Percentiles rank a stretch among this genome's conserved stretches.
These are phyloP conservation scores for Cacoxenus indagator DNA, from an alignment of 2,888 invertebrate genomes.

Conservation along the genomic window DNA sequence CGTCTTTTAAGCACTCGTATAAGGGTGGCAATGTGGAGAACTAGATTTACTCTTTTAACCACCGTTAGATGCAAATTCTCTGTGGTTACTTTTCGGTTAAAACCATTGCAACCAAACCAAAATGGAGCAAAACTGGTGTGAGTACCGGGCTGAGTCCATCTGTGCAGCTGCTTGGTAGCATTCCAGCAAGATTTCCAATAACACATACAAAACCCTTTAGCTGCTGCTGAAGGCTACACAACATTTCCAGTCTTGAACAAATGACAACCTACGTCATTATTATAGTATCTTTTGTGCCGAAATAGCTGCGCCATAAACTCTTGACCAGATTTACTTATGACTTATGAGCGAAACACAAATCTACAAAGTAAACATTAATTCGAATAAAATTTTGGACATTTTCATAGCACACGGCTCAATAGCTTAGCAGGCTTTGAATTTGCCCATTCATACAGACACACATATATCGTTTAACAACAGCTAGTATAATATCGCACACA, in stretches of 20 bases:
- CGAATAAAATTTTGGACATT: constrained; percentile 5
- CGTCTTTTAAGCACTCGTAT: too few relatives aligned
- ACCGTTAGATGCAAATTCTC: too few relatives aligned
- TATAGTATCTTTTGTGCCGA: background rate
- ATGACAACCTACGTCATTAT: background rate
- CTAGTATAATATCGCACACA: too few relatives aligned
- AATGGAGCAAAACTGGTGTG: too few relatives aligned
- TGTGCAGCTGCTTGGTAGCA: background rate
- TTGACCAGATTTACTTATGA: background rate
- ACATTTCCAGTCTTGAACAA: background rate
- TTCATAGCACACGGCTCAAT: background rate
- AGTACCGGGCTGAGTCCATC: too few relatives aligned
- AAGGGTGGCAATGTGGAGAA: too few relatives aligned
- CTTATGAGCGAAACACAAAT: background rate
- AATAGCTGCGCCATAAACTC: background rate
- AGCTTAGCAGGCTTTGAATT: background rate
- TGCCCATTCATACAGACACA: background rate
- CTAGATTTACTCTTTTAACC: too few relatives aligned
- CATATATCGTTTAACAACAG: background rate
- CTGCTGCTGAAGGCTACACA: background rate
- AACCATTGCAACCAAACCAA: too few relatives aligned
- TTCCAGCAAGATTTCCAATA: background rate
- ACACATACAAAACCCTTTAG: background rate
- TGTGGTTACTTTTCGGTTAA: too few relatives aligned
- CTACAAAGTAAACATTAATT: constrained; percentile 13